Conservation (phyloP, 2,797 vertebrate genomes). For the Cynodonichthys magdalenae region DNA sequence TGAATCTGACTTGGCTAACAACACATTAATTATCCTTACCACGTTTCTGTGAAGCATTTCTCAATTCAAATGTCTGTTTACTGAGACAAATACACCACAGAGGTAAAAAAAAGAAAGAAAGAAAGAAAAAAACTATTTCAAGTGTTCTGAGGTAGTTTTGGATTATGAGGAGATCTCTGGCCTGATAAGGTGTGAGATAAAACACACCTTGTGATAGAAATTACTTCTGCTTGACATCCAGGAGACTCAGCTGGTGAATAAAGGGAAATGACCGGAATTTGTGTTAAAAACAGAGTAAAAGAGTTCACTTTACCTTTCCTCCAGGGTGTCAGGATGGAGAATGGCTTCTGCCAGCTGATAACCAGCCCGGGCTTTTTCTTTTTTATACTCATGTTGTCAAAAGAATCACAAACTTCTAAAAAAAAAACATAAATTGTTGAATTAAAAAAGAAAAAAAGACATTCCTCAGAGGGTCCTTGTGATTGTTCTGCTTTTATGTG, state of each 20-base stretch:
- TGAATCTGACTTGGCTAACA: neutral
- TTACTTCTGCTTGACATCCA: too few relatives aligned
- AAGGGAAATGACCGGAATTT: too few relatives aligned
- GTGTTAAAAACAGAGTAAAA: too few relatives aligned
- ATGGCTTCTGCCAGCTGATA: constrained; percentile 84
- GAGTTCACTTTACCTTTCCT: constrained; percentile 80
- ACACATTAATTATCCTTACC: neutral
- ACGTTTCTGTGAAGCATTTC: neutral
- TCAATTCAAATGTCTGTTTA: neutral
- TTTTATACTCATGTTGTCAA: constrained; percentile 71
- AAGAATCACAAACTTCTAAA: constrained; percentile 15
- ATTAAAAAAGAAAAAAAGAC: constrained; percentile 5
- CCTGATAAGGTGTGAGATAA: too few relatives aligned
- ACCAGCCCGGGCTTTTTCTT: constrained; percentile 72
- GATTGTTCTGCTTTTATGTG: neutral
- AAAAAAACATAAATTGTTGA: constrained; percentile 21
- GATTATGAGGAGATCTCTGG: neutral
- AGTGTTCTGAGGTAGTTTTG: neutral
- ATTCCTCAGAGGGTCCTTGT: constrained; percentile 38
- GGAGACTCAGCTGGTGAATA: too few relatives aligned
- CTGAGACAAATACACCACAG: constrained; percentile 1
- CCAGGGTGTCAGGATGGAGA: constrained; percentile 82
- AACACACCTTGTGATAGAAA: too few relatives aligned
- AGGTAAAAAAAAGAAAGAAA: neutral
- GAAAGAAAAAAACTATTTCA: neutral